phyloP scores from a whole-genome alignment of 2,113 vertebrate genomes.

The Prinia subflava region DNA sequence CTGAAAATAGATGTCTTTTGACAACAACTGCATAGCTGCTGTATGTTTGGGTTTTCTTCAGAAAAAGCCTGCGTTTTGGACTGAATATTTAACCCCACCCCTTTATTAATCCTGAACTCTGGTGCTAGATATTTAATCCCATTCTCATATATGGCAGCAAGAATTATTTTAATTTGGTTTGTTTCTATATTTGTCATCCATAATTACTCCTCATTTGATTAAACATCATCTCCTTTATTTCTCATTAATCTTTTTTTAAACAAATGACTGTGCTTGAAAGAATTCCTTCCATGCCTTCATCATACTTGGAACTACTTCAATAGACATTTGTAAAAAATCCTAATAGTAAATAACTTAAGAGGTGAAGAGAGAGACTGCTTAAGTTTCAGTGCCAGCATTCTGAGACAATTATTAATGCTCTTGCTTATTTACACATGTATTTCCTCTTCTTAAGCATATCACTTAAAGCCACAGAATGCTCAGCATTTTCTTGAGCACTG shows the following conservation, averaged over 20 bases:
- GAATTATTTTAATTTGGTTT: not conserved
- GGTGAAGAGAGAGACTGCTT: not conserved
- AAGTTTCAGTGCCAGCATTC: conserved; percentile 17
- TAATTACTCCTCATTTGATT: not conserved
- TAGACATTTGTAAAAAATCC: conserved; percentile 22
- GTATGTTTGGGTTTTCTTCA: not conserved
- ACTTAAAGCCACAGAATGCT: not conserved
- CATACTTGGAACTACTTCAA: conserved; percentile 45
- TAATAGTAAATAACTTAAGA: conserved; percentile 45
- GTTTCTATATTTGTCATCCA: not conserved
- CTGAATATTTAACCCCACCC: conserved; percentile 31
- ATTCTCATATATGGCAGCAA: not conserved
- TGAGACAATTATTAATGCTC: conserved; percentile 20
- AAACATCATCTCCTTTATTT: not conserved
- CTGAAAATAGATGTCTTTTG: not conserved
- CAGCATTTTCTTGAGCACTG: not conserved
- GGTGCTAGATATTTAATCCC: not conserved
- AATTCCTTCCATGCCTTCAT: not conserved
- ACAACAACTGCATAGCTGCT: not conserved
- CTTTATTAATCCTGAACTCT: conserved; percentile 14
- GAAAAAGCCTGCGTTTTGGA: not conserved
- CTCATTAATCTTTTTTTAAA: not conserved
- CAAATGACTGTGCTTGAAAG: not conserved
- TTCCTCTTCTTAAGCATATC: not conserved
- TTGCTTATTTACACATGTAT: not conserved